These are phyloP conservation scores for Drosophila sulfurigaster DNA, from an alignment of 1,140 invertebrate genomes.

Conservation along the genomic window DNA sequence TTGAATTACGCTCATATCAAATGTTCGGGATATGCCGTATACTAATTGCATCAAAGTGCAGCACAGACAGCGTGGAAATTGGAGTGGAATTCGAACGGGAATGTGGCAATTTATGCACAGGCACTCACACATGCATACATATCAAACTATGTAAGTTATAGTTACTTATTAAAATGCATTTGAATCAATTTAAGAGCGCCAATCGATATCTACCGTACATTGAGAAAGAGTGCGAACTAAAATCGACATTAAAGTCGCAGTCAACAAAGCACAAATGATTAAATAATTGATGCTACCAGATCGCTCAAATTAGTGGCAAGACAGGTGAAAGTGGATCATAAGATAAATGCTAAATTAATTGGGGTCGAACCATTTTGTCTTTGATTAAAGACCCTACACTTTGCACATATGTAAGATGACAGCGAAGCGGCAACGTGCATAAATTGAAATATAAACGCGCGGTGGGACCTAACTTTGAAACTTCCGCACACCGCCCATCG, in stretches of 20 bases:
- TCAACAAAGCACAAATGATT: background rate
- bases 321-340: slow-evolving; percentile 4
- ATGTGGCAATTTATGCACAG: slow-evolving; percentile 28
- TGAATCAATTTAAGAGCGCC: background rate
- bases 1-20: slow-evolving; percentile 46
- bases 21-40: slow-evolving; percentile 29
- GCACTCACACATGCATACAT: background rate
- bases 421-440: slow-evolving; percentile 23
- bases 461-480: slow-evolving; percentile 32
- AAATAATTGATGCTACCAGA: slow-evolving; percentile 18
- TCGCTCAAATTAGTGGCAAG: background rate
- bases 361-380: slow-evolving; percentile 2
- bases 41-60: slow-evolving; percentile 50
- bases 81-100: slow-evolving; percentile 33
- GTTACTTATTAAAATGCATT: too few relatives aligned
- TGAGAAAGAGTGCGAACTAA: background rate
- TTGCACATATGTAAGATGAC: background rate
- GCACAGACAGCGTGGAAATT: slow-evolving; percentile 23
- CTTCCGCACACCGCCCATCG: slow-evolving; percentile 7
- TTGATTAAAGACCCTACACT: slow-evolving; percentile 52
- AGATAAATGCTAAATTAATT: slow-evolving; percentile 24
- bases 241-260: too few relatives aligned
- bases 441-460: slow-evolving; percentile 79
- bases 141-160: too few relatives aligned
- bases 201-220: slow-evolving; percentile 20